Percentiles rank a stretch among this genome's conserved stretches.
phyloP scores from a whole-genome alignment of 2,888 invertebrate species.

The Brachyopa scutellaris region DNA sequence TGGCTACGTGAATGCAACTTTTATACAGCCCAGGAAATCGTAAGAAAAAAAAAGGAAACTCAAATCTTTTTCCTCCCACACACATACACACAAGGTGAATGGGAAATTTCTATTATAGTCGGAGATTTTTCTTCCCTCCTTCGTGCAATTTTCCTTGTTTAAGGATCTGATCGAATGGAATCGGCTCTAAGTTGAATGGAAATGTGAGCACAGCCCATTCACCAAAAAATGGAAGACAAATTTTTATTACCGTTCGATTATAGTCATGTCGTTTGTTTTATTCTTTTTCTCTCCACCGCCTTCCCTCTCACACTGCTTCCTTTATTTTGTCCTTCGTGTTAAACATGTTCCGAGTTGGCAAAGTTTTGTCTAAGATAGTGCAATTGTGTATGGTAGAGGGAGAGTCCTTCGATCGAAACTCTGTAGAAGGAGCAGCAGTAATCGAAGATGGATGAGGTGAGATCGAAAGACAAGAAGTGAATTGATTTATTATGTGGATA shows the following conservation, averaged over 20 bases:
- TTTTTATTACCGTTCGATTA: constrained; percentile 72
- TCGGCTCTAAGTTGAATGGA: constrained; percentile 45
- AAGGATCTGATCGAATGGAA: constrained; percentile 33
- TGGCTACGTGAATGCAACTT: constrained; percentile 53
- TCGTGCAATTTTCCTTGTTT: constrained; percentile 18
- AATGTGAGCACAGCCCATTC: constrained; percentile 63
- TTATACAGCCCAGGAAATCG: constrained; percentile 32
- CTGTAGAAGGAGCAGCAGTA: not conserved
- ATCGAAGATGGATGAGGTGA: constrained; percentile 64
- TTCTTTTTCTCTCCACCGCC: too few species aligned
- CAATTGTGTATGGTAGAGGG: not conserved
- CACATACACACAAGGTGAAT: constrained; percentile 32
- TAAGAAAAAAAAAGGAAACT: constrained; percentile 11
- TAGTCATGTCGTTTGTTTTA: constrained; percentile 67
- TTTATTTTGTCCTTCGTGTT: constrained; percentile 20
- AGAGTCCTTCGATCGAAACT: not conserved
- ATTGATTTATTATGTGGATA: constrained; percentile 72
- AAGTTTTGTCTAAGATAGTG: constrained; percentile 53
- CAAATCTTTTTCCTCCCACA: not conserved
- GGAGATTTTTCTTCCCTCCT: constrained; percentile 17
- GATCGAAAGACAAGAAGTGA: constrained; percentile 70
- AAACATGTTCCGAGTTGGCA: constrained; percentile 38
- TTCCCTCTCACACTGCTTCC: not conserved
- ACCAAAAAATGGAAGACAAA: constrained; percentile 66
- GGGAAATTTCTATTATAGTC: constrained; percentile 60